These are phyloP conservation scores for Threskiornis aethiopicus DNA, from an alignment of 2,797 vertebrate genomes.

Conservation along the genomic window DNA sequence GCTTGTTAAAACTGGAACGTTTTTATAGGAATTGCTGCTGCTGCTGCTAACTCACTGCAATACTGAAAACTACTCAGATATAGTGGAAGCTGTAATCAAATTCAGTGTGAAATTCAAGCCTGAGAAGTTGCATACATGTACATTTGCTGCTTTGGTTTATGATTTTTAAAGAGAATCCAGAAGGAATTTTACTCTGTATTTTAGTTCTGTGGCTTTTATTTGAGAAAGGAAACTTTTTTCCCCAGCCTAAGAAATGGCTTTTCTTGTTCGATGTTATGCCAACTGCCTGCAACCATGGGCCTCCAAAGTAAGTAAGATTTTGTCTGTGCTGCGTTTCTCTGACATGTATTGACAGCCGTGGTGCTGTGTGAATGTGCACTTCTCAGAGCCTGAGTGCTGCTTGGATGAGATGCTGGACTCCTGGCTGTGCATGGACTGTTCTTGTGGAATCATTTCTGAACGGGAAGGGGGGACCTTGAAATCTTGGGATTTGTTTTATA, in stretches of 20 bases:
- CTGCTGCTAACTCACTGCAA: conserved; percentile 64
- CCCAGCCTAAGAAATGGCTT: conserved; percentile 90
- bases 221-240: conserved; percentile 85
- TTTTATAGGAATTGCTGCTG: conserved; percentile 68
- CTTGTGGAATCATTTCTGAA: not conserved
- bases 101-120: conserved; percentile 71
- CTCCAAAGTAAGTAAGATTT: conserved; percentile 97
- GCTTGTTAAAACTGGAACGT: conserved; percentile 68
- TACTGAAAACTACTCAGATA: conserved; percentile 61
- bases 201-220: conserved; percentile 65
- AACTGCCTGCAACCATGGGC: conserved; percentile 99
- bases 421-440: not conserved
- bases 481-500: not conserved
- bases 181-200: conserved; percentile 58
- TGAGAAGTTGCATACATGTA: conserved; percentile 63
- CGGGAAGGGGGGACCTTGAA: not conserved
- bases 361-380: not conserved
- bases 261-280: conserved; percentile 99
- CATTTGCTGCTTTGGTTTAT: conserved; percentile 56
- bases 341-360: not conserved
- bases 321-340: conserved; percentile 57
- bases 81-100: conserved; percentile 43
- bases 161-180: conserved; percentile 72
- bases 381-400: not conserved
- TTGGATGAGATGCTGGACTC: not conserved